phyloP scores from a whole-genome alignment of 2,888 invertebrate genomes.

The Tenthredo mesomela region DNA sequence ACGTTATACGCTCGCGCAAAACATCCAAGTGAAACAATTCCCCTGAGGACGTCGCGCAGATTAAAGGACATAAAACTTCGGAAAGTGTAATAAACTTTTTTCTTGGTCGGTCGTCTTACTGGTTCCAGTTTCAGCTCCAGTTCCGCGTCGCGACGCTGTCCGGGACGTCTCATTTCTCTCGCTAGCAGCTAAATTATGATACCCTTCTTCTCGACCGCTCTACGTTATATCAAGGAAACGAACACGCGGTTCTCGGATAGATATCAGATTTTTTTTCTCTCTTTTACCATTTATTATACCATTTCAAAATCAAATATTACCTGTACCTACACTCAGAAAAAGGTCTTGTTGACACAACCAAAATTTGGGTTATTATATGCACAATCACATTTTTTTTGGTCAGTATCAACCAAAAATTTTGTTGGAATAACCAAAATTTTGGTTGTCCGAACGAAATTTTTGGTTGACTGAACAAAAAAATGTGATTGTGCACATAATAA shows the following conservation, averaged over 20 bases:
- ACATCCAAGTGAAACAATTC: conserved; percentile 63
- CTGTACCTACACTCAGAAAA: too few species aligned
- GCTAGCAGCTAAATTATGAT: conserved; percentile 43
- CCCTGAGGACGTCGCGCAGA: conserved; percentile 63
- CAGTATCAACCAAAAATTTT: too few species aligned
- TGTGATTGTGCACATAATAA: too few species aligned
- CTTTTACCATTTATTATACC: background rate
- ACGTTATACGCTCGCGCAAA: background rate
- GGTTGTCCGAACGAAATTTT: too few species aligned
- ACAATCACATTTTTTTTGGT: too few species aligned
- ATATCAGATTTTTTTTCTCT: background rate
- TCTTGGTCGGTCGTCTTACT: conserved; percentile 35
- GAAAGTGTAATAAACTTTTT: conserved; percentile 64
- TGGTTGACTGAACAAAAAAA: too few species aligned
- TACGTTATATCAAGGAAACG: conserved; percentile 33
- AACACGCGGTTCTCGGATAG: background rate
- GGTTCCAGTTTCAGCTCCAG: conserved; percentile 42
- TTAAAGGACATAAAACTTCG: conserved; percentile 68
- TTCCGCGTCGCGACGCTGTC: conserved; percentile 47
- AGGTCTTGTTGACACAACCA: too few species aligned
- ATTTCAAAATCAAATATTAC: background rate
- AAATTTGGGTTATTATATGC: too few species aligned
- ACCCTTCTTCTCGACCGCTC: background rate
- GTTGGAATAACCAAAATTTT: too few species aligned
- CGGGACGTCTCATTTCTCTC: conserved; percentile 50